Evolutionary conservation across 1,140 invertebrate genomes (phyloP).

Genomic region (Drosophila micromelanica): DNA sequence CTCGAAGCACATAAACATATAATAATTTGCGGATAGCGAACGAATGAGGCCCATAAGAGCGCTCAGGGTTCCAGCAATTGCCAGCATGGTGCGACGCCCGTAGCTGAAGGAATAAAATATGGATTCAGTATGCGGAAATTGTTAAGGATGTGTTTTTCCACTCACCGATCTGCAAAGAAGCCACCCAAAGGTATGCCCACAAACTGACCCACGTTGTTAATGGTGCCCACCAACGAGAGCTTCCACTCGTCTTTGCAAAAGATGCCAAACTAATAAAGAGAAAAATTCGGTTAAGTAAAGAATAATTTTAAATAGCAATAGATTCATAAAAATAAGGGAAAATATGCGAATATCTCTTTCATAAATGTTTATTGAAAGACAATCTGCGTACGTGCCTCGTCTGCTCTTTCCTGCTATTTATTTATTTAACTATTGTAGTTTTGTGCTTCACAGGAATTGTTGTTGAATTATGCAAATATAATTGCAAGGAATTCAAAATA

Average conservation of each 20-base stretch:
- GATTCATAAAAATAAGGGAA: too few species aligned
- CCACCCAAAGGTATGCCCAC: constrained; percentile 88
- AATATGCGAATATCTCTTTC: background rate
- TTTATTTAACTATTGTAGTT: too few species aligned
- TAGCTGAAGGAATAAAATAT: constrained; percentile 83
- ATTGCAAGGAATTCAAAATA: too few species aligned
- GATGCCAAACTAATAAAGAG: constrained; percentile 85
- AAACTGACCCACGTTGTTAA: constrained; percentile 90
- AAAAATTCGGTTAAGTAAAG: constrained; percentile 27
- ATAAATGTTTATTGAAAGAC: too few species aligned
- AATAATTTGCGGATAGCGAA: constrained; percentile 88
- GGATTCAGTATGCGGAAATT: background rate
- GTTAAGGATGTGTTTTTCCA: background rate
- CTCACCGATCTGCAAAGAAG: constrained; percentile 88
- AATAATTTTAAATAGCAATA: background rate
- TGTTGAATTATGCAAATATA: too few species aligned
- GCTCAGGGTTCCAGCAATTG: constrained; percentile 86
- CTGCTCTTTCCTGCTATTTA: too few species aligned
- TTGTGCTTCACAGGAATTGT: too few species aligned
- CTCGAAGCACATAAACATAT: constrained; percentile 87
- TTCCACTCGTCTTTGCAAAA: constrained; percentile 88
- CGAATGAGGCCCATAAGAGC: constrained; percentile 87
- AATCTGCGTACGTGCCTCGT: too few species aligned
- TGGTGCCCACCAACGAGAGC: constrained; percentile 88
- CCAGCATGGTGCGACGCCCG: constrained; percentile 87